Evolutionary conservation across 2,113 vertebrate species (phyloP), one percentile per base, ranked within the genome.

Genomic region (Genyomyrus donnyi): DNA sequence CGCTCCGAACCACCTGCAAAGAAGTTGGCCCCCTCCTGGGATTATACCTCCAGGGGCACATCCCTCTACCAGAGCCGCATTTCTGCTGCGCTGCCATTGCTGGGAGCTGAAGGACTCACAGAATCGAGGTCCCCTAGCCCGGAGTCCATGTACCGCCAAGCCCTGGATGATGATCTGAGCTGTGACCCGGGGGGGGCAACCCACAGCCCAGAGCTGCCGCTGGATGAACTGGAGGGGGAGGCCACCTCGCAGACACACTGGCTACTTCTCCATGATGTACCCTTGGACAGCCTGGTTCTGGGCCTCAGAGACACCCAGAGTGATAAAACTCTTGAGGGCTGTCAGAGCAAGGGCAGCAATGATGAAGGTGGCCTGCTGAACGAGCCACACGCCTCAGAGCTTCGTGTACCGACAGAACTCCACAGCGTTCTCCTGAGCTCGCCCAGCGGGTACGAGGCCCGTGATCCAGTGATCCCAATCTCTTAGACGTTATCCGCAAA

Each of bases 361-460:
- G 49, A 39, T 21, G 70, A 39, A 27, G 9, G 88, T 45, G 52
- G n/a, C 27, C 45, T 31, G 39, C 45, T 27, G 56, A 19, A 87
- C 13, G 6, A 27, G 27, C 53, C 42, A 0, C 0, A 7, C 1
- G 21, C 58, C 17, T 6, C 84, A 3, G 89, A 42, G 21, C 9
- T 58, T 24, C 0, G 10, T 1, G 1, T 15, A 50, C 31, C 24
- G 1, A 2, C 27, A 35, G 62, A 74, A 45, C 24, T 27, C 85
- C n/a, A 90, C 24, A 87, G 45, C 0, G 8, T 50, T 4, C 31
- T 21, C 11, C 10, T n/a, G 9, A 5, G 56, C 13, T 4, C 13
- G 3, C 1, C 85, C 83, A 70, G 35, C n/a, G 70, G 31, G 31
- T 93, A 93, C 24, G 91, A 92, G 89, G 50, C 91, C 21, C 91